phyloP scores from a whole-genome alignment of 2,888 invertebrate genomes.

The Tinea semifulvella region DNA sequence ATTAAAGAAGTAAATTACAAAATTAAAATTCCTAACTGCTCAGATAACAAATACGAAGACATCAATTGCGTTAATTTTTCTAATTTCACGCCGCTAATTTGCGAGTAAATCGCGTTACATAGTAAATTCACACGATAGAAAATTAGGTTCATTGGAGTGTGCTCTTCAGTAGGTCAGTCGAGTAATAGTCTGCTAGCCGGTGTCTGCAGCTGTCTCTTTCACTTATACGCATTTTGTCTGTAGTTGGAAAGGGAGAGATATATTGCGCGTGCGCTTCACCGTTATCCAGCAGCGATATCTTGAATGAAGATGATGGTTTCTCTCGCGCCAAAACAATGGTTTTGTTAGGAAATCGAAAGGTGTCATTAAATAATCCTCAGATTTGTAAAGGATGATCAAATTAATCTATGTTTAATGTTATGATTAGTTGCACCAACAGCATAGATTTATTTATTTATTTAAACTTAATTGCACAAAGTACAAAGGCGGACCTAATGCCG shows the following conservation, averaged over 20 bases:
- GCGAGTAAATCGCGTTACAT: conserved; percentile 35
- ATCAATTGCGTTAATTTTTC: conserved; percentile 38
- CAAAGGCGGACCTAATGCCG: too few relatives aligned
- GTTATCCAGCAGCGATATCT: conserved; percentile 63
- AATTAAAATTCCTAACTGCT: background rate
- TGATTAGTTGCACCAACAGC: too few relatives aligned
- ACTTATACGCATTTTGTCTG: conserved; percentile 5
- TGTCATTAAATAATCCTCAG: too few relatives aligned
- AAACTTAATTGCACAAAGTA: too few relatives aligned
- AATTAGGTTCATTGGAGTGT: conserved; percentile 66
- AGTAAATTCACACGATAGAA: conserved; percentile 56
- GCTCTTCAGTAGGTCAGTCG: conserved; percentile 65
- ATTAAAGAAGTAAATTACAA: background rate
- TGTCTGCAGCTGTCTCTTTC: conserved; percentile 39
- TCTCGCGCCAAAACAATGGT: conserved; percentile 62
- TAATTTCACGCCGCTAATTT: conserved; percentile 43
- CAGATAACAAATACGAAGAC: too few relatives aligned
- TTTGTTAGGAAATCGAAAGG: too few relatives aligned
- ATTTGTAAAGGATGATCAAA: too few relatives aligned
- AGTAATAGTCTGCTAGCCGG: conserved; percentile 57
- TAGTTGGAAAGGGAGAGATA: conserved; percentile 27
- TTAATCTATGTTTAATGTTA: too few relatives aligned
- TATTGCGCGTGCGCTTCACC: conserved; percentile 52
- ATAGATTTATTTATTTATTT: too few relatives aligned
- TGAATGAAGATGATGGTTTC: conserved; percentile 67